A percentile compares a stretch with the other conserved stretches of the same genome.
Evolutionary conservation across 1,140 invertebrate species (phyloP).

Genomic region (Diplogasteroides magnus): DNA sequence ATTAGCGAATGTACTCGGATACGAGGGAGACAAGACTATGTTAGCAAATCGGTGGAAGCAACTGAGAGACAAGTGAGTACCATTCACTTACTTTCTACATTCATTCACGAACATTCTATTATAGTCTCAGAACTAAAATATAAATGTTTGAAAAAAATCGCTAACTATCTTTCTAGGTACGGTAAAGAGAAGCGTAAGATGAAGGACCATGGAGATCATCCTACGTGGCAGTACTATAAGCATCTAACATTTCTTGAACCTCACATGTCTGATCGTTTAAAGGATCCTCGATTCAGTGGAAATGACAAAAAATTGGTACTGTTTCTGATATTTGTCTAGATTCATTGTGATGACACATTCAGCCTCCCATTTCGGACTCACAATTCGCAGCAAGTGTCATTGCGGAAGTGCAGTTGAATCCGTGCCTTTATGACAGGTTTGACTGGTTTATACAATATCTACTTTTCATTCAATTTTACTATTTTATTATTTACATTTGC

Average conservation of each 20-base stretch:
- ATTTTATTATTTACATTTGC: not conserved
- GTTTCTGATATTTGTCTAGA: not conserved
- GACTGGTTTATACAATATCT: not conserved
- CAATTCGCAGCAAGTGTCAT: constrained; percentile 19
- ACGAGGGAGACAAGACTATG: constrained; percentile 28
- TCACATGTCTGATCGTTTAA: constrained; percentile 31
- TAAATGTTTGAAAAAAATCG: no score
- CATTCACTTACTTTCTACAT: not conserved
- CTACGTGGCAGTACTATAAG: constrained; percentile 33
- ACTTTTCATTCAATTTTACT: not conserved
- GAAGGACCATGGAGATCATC: constrained; percentile 20
- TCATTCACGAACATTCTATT: not conserved
- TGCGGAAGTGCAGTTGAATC: constrained; percentile 26
- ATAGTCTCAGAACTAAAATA: constrained; percentile 3
- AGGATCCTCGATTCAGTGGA: no score
- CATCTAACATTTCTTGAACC: constrained; percentile 32
- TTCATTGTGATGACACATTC: not conserved
- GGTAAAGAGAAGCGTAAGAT: constrained; percentile 34
- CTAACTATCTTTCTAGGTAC: constrained; percentile 24
- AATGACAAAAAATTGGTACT: not conserved
- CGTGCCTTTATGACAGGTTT: constrained; percentile 30
- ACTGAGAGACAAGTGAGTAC: constrained; percentile 21
- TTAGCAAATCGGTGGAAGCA: constrained; percentile 28
- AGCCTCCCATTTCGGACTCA: constrained; percentile 15
- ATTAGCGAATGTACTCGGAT: constrained; percentile 13